Evolutionary conservation across 2,797 vertebrate species (phyloP).

Genomic region (Hipposideros larvatus): DNA sequence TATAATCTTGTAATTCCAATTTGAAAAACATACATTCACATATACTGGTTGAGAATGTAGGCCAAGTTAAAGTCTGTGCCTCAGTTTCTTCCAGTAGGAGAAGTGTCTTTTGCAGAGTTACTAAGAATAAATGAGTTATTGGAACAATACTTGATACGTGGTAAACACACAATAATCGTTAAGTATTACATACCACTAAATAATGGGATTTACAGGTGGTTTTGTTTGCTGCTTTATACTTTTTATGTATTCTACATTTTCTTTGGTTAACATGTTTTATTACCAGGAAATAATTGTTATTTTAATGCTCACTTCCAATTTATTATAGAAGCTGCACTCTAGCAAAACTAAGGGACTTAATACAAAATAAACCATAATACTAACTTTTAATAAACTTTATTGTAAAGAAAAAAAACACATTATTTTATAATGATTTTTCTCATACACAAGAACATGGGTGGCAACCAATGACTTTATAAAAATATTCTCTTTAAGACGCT

Average conservation of each 20-base stretch:
- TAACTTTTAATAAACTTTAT: conserved; percentile 59
- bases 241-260: conserved; percentile 25
- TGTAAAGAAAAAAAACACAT: conserved; percentile 40
- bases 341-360: conserved; percentile 44
- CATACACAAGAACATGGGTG: background rate
- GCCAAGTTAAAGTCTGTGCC: background rate
- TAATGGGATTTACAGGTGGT: background rate
- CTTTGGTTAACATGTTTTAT: conserved; percentile 50
- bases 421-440: conserved; percentile 61
- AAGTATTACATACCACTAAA: background rate
- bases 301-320: conserved; percentile 40
- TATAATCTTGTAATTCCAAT: background rate
- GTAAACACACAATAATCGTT: background rate
- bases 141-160: background rate
- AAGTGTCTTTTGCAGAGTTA: conserved; percentile 24
- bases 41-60: background rate
- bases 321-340: conserved; percentile 13
- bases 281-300: conserved; percentile 33
- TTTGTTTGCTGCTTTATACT: background rate
- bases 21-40: conserved; percentile 12
- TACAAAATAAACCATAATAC: background rate
- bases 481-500: conserved; percentile 52
- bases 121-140: conserved; percentile 2
- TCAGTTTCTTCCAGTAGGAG: background rate
- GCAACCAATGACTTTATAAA: conserved; percentile 67